A percentile compares a stretch with the other conserved stretches of the same genome.
These are phyloP conservation scores for Mugil cephalus DNA, from an alignment of 2,113 vertebrate genomes.

Conservation along the genomic window DNA sequence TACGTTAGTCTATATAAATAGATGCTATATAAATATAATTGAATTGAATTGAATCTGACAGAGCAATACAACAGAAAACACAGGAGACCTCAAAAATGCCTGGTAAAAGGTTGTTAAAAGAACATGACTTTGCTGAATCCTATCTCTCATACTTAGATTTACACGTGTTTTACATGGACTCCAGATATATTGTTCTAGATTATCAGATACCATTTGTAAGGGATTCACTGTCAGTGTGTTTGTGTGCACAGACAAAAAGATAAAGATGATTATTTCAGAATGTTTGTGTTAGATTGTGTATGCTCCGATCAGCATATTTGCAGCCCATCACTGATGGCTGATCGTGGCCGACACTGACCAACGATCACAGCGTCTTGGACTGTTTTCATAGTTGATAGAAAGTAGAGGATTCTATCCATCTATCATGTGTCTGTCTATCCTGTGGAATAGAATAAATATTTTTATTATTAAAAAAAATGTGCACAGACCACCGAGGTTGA, in stretches of 20 bases:
- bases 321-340: too few species aligned
- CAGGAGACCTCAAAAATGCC: background rate
- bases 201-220: background rate
- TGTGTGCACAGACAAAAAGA: background rate
- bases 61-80: background rate
- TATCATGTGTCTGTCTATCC: too few species aligned
- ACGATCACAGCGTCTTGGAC: too few species aligned
- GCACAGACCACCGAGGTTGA: too few species aligned
- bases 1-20: too few species aligned
- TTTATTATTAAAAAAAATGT: too few species aligned
- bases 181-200: constrained; percentile 37
- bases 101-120: background rate
- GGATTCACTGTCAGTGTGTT: background rate
- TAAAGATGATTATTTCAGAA: background rate
- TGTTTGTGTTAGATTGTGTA: background rate
- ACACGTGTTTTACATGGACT: constrained; percentile 52
- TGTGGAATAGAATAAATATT: too few species aligned
- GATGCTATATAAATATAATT: too few species aligned
- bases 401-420: too few species aligned
- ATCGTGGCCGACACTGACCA: too few species aligned
- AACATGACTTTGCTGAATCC: background rate
- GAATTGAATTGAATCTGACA: background rate
- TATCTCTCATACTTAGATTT: constrained; percentile 32
- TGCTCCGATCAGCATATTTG: too few species aligned
- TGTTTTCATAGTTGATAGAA: too few species aligned